phyloP scores from a whole-genome alignment of 2,797 vertebrate genomes.

The Salarias fasciatus region DNA sequence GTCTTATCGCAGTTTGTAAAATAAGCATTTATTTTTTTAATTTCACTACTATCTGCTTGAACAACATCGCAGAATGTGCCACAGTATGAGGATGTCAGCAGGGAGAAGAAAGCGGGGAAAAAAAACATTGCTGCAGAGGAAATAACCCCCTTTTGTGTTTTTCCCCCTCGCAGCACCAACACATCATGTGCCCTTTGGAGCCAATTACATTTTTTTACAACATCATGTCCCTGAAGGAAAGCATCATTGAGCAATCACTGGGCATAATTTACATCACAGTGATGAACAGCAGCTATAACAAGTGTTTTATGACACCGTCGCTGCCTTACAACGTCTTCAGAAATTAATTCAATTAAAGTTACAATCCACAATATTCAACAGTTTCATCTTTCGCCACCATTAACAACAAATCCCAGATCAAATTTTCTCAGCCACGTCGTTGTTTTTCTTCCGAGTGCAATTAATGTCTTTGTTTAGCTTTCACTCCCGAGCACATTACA shows the following conservation, averaged over 20 bases:
- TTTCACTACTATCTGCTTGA: slow-evolving; percentile 35
- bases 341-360: slow-evolving; percentile 98
- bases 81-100: slow-evolving; percentile 41
- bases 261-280: slow-evolving; percentile 83
- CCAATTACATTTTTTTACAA: slow-evolving; percentile 77
- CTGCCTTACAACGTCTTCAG: slow-evolving; percentile 89
- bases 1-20: slow-evolving; percentile 37
- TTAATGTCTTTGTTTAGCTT: slow-evolving; percentile 27
- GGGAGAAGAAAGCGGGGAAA: slow-evolving; percentile 8
- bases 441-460: slow-evolving; percentile 34
- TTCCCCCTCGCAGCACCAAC: slow-evolving; percentile 61
- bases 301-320: slow-evolving; percentile 91
- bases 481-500: slow-evolving; percentile 21
- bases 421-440: slow-evolving; percentile 52
- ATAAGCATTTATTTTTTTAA: slow-evolving; percentile 45
- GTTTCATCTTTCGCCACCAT: slow-evolving; percentile 90
- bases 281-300: slow-evolving; percentile 86
- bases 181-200: slow-evolving; percentile 79
- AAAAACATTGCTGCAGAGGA: slow-evolving; percentile 48
- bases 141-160: slow-evolving; percentile 65
- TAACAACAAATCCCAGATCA: slow-evolving; percentile 68
- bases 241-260: slow-evolving; percentile 82
- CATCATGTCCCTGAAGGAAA: slow-evolving; percentile 76
- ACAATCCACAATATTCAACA: slow-evolving; percentile 86
- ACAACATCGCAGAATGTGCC: slow-evolving; percentile 36